phyloP scores from a whole-genome alignment of 2,797 vertebrate genomes.

The Crenichthys baileyi region DNA sequence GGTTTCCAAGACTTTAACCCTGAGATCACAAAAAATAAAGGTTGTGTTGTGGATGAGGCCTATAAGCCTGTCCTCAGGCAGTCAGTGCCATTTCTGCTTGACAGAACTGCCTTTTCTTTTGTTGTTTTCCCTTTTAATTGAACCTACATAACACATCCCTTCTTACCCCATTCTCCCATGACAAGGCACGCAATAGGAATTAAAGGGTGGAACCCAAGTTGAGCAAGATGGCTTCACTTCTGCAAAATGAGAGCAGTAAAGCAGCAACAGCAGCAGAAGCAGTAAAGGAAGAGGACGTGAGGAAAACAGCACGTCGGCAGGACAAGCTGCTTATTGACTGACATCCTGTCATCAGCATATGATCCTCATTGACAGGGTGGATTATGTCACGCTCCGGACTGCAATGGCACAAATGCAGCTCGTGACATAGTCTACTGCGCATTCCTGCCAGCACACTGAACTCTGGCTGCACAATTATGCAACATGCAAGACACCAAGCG shows the following conservation, averaged over 20 bases:
- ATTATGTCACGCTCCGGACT: constrained; percentile 67
- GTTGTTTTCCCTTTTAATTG: constrained; percentile 15
- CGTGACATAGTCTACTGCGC: constrained; percentile 76
- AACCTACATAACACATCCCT: constrained; percentile 59
- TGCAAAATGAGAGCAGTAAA: constrained; percentile 57
- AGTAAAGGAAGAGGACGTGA: constrained; percentile 2
- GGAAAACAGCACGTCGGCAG: constrained; percentile 21
- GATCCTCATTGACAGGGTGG: constrained; percentile 63
- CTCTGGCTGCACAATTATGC: constrained; percentile 75
- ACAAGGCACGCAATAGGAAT: constrained; percentile 70
- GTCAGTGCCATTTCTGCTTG: constrained; percentile 55
- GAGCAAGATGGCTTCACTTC: constrained; percentile 76
- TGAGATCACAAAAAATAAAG: constrained; percentile 32
- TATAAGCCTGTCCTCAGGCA: constrained; percentile 53
- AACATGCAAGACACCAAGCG: constrained; percentile 46
- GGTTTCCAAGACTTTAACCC: constrained; percentile 48
- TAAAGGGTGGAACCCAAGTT: constrained; percentile 77
- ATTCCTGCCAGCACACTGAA: constrained; percentile 74
- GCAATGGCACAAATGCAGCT: constrained; percentile 75
- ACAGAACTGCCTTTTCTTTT: constrained; percentile 34
- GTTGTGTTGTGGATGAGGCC: constrained; percentile 34
- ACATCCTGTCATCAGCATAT: constrained; percentile 62
- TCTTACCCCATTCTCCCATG: constrained; percentile 65
- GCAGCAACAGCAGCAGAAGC: constrained; percentile 9
- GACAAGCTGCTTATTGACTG: constrained; percentile 45